Conservation (phyloP, 2,888 invertebrate genomes). For the Leptinotarsa rubiginosa region DNA sequence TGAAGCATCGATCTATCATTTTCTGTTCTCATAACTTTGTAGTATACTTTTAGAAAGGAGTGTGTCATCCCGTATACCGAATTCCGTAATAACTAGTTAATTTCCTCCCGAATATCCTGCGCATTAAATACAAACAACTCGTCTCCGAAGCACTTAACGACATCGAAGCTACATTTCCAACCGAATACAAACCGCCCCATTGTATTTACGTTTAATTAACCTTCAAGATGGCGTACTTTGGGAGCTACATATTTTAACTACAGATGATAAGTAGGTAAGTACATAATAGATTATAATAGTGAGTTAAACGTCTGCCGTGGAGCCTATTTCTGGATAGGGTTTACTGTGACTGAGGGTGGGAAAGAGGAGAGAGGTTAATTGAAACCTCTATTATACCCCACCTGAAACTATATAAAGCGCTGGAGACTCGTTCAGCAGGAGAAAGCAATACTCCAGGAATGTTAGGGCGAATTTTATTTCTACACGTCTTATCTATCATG, state of each 20-base stretch:
- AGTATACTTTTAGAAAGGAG: neutral
- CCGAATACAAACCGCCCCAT: conserved; percentile 43
- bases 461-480: neutral
- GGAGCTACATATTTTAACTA: conserved; percentile 51
- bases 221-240: conserved; percentile 47
- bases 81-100: conserved; percentile 3
- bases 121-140: conserved; percentile 16
- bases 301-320: conserved; percentile 61
- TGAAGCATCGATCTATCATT: no score
- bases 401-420: conserved; percentile 61
- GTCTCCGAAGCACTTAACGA: conserved; percentile 18
- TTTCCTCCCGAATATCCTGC: conserved; percentile 15
- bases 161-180: conserved; percentile 40
- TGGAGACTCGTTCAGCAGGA: conserved; percentile 59
- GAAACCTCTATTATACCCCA: conserved; percentile 64
- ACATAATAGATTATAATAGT: conserved; percentile 59
- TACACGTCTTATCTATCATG: no score
- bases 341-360: conserved; percentile 19
- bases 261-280: conserved; percentile 55
- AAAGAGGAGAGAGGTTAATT: conserved; percentile 61
- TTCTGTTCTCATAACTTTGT: no score
- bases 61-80: neutral
- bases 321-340: conserved; percentile 52
- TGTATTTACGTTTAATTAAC: conserved; percentile 50
- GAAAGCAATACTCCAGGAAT: conserved; percentile 26